These are phyloP conservation scores for Scleropages formosus DNA, from an alignment of 2,797 vertebrate species.

Conservation along the genomic window DNA sequence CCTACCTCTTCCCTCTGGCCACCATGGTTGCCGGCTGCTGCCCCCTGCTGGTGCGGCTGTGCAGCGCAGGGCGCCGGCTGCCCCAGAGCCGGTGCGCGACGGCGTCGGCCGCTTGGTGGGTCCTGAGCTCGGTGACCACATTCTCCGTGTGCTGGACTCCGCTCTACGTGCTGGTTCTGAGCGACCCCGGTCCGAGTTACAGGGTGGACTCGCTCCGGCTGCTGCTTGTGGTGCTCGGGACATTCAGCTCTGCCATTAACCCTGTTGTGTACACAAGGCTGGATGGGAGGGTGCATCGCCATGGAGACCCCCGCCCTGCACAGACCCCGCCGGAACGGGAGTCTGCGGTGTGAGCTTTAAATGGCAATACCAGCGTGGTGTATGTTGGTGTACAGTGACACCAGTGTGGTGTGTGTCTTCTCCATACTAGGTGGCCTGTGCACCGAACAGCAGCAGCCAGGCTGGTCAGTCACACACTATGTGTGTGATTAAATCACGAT, in stretches of 20 bases:
- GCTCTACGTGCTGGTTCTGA: neutral
- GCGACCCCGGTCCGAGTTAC: neutral
- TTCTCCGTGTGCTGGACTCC: conserved; percentile 12
- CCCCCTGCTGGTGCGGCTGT: conserved; percentile 1
- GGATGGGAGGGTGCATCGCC: neutral
- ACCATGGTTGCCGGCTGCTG: conserved; percentile 16
- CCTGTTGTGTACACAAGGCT: neutral
- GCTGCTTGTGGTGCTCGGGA: neutral
- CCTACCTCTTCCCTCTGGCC: neutral
- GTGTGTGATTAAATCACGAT: too few species aligned
- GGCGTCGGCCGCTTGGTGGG: neutral
- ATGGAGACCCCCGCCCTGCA: neutral
- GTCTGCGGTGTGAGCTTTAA: neutral
- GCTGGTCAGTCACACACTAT: too few species aligned
- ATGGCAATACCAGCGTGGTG: too few species aligned
- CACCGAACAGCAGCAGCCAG: too few species aligned
- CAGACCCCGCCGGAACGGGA: neutral
- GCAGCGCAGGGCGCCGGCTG: neutral
- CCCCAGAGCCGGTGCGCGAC: neutral
- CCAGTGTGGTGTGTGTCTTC: neutral
- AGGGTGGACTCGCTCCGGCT: neutral
- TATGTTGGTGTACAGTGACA: too few species aligned
- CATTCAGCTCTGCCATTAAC: neutral
- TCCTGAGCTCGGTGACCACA: neutral
- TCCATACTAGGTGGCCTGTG: too few species aligned